Base-by-base conservation (phyloP, 2,113 vertebrate genomes). In the Nesogale talazaci region DNA sequence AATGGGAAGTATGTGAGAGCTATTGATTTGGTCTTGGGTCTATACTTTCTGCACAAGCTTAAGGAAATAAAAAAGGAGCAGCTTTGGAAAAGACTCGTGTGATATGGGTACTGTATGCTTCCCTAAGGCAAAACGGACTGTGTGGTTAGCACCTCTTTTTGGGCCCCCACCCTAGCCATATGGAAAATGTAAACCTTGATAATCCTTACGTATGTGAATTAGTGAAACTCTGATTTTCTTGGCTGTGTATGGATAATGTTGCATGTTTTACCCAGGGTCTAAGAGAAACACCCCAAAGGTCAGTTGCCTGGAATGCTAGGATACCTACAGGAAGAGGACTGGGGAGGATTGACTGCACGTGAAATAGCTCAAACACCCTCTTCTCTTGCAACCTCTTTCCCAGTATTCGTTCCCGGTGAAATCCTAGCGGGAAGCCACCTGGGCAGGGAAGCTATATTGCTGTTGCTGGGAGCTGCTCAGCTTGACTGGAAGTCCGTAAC, bases 351-450 rank as follows among this genome's bases (percentile, higher is more conserved):
- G 84, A 34, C 6, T 14, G 8, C 23, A 6, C 36, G 69, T 29
- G n/a, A 89, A 70, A 72, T 19, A 22, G 69, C 63, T 42, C 22
- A 16, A 65, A 95, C 86, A 61, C 57, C 2, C 46, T 90, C 56
- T 88, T 29, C 40, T 57, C 61, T 89, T 84, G 91, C 85, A 80
- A 46, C 31, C 11, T 27, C 46, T 82, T 89, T 92, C 69, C 56
- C 77, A 70, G 40, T 86, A 12, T 7, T 9, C 83, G 93, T 92
- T 96, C 34, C 67, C 85, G 83, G 19, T 29, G 65, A 94, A 93
- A 91, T 89, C 87, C 83, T 91, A 14, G 82, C 76, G 67, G 80
- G 78, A 83, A 70, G 67, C 83, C 65, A 84, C 89, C 95, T 79
- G 20, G 40, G 56, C 11, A 91, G 80, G n/a, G 4, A 72, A 22